Base-by-base conservation (phyloP, 2,888 invertebrate species). In the Leucoma salicis region DNA sequence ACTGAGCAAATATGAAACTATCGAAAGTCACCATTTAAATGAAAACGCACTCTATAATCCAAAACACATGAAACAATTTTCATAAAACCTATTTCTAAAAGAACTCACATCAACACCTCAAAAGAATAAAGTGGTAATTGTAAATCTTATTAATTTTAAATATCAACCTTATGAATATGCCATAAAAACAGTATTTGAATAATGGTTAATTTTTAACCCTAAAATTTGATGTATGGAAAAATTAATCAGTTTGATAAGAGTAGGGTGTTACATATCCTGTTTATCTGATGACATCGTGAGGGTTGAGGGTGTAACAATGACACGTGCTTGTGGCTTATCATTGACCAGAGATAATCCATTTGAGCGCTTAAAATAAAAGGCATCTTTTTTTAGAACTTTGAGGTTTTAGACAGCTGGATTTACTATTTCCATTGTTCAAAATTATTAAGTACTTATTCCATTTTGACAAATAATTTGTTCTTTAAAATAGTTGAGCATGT, bases 161-260 rank as follows among this genome's bases (percentile, higher is more conserved):
- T 42, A 11, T 35, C 14, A 4, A 39, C 49, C 53, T 43, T 53
- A 46, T 43, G 16, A 1, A 0, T 3, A 8, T 1, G 31, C 0
- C 7, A 41, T 47, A 63, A 33, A 41, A 44, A 27, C 10, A 31
- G 11, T 37, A 37, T 53, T 53, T 29, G 14, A 28, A 34, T 11
- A 4, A 16, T 13, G 28, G 7, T 21, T 21, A 24, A 42, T 25
- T 57, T 68, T 57, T 68, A 68, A 68, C 74, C 71, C 70, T 69
- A 63, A 68, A 65, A 58, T 49, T 57, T 57, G 65, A 65, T 66
- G 68, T 58, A 70, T 69, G 66, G 67, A 69, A 72, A 72, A 75
- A 67, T 68, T 73, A 78, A 78, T 75, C 76, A 72, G 66, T 38
- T 50, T 49, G 73, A 72, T 74, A 74, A 77, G 71, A 72, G 60